Evolutionary conservation across 2,888 invertebrate genomes (phyloP), one percentile per base, ranked within the genome.

Genomic region (Phengaris alcon): DNA sequence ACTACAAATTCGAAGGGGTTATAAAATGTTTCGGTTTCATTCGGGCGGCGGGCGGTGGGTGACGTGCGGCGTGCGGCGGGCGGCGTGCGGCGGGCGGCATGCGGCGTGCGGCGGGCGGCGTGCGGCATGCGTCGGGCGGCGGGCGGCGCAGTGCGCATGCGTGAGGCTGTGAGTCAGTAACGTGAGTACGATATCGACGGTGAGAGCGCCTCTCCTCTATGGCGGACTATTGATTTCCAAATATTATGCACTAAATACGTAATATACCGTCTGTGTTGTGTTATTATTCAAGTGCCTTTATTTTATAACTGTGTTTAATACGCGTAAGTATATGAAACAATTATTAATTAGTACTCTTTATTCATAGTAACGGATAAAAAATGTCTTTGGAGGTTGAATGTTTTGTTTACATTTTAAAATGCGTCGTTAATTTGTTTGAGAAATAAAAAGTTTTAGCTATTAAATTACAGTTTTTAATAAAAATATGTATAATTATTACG

Each of bases 201-300:
- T 10, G 59, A 59, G 10, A 4, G 22, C 59, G 59, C 59, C 22
- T 22, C 59, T 59, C 59, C 59, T 48, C 48, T 59, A 59, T 59
- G 59, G 59, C 59, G 22, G 59, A 59, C 59, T 59, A 59, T 59
- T 59, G 59, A 59, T 59, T 22, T 10, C 59, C 9, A 22, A 59
- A 59, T 59, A 59, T 69, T 69, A 69, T 69, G 15, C 48, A 69
- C 46, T 22, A 85, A 85, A 75, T 68, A 75, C 70, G 75, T 75
- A 69, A 75, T 15, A 48, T 69, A 46, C 22, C 48, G 69, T 69
- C 55, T 22, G 54, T 75, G 74, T 68, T 64, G 64, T 74, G 51
- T 13, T 69, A 3, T 13, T 54, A 22, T 15, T 15, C 52, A 69
- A 75, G 90, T 90, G 90, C 90, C 90, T 90, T 90, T 79, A 80